Base-by-base conservation (phyloP, 2,888 invertebrate species). In the Syrista parreyssii region DNA sequence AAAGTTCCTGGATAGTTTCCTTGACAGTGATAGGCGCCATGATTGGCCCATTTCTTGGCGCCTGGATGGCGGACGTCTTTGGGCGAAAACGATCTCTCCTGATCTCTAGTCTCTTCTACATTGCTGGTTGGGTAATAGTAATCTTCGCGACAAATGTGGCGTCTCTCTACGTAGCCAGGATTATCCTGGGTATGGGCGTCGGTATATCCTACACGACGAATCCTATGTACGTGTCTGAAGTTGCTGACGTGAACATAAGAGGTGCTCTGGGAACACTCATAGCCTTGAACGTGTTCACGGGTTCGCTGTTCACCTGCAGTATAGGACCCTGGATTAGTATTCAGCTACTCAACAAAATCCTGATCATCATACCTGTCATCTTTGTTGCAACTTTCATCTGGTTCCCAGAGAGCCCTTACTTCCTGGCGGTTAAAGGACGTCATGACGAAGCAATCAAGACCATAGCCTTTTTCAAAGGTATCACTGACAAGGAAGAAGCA, bases 141-240 rank as follows among this genome's bases (percentile, higher is more conserved):
- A 82, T 92, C 11, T 85, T 87, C 33, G 91, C 89, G 0, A 81
- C 79, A 11, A 85, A 82, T 72, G 88, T 90, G 0, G 81, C 78
- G 71, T 84, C 85, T 0, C 79, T 91, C 1, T 91, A 91, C 83
- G 73, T 85, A 0, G 84, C 91, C 1, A 85, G 91, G 15, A 76
- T 90, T 6, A 87, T 89, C 12, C 82, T 89, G 6, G 91, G 91
- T 1, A 78, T 91, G 12, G 91, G 91, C 0, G 89, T 91, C 4
- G 91, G 91, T 0, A 88, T 91, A 75, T 89, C 91, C 1, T 91
- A 91, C 81, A 90, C 90, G 12, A 86, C 88, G 4, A 91, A 89
- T 76, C 91, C 91, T 0, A 90, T 91, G 89, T 91, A 90, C 84
- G 88, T 91, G 4, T 91, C 91, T 1, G 91, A 91, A 78, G 88